Conservation (phyloP, 1,140 invertebrate species). For the Periplaneta americana region DNA sequence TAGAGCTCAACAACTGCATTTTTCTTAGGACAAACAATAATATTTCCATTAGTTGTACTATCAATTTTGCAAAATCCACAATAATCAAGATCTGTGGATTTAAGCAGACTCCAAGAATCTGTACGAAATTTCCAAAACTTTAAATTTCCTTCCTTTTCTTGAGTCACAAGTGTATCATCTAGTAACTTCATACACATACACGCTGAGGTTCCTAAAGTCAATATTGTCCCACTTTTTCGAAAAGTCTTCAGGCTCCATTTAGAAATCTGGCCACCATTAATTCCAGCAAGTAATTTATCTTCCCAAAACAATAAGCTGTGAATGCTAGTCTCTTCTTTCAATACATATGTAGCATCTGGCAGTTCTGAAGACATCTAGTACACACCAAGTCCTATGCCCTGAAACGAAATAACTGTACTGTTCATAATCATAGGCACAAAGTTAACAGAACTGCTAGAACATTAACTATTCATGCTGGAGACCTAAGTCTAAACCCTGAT, state of each 20-base stretch:
- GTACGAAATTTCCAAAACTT: slow-evolving; percentile 58
- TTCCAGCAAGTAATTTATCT: slow-evolving; percentile 44
- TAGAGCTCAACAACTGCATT: slow-evolving; percentile 55
- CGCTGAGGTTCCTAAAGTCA: slow-evolving; percentile 47
- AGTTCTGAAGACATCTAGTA: not conserved
- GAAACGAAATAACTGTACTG: no score
- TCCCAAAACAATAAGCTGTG: not conserved
- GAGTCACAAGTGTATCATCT: slow-evolving; percentile 52
- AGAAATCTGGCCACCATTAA: slow-evolving; percentile 58
- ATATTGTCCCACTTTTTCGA: slow-evolving; percentile 17
- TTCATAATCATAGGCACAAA: no score
- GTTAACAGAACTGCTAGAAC: no score
- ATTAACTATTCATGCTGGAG: no score
- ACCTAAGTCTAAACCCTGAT: no score
- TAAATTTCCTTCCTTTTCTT: slow-evolving; percentile 60
- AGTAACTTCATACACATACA: slow-evolving; percentile 48
- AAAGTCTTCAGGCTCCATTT: slow-evolving; percentile 58
- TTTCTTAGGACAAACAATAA: slow-evolving; percentile 55
- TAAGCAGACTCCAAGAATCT: slow-evolving; percentile 48
- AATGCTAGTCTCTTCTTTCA: not conserved
- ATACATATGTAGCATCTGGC: not conserved
- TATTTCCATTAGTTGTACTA: slow-evolving; percentile 52
- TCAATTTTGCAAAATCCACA: slow-evolving; percentile 56
- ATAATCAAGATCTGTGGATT: slow-evolving; percentile 49
- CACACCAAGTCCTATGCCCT: no score